phyloP scores from a whole-genome alignment of 2,797 vertebrate species.

The Vultur gryphus region DNA sequence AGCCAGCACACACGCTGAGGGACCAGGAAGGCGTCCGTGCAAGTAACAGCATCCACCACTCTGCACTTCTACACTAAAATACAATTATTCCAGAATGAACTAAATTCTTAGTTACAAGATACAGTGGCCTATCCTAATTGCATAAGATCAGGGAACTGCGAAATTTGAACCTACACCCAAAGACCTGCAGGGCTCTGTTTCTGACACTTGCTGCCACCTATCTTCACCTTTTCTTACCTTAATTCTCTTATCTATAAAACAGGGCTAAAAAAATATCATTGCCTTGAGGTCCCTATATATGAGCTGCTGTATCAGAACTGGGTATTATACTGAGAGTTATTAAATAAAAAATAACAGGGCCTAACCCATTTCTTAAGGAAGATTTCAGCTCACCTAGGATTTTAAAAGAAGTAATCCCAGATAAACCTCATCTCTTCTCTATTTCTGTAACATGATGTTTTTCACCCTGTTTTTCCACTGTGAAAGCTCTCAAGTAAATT shows the following conservation, averaged over 20 bases:
- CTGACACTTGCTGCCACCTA: neutral
- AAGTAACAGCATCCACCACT: neutral
- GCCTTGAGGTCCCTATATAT: neutral
- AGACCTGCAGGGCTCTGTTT: neutral
- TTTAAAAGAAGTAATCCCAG: neutral
- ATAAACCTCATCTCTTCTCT: neutral
- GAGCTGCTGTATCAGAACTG: neutral
- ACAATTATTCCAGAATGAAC: neutral
- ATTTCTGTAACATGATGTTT: neutral
- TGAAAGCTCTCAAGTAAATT: neutral
- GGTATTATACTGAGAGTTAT: neutral
- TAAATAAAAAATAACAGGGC: neutral
- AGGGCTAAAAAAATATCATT: neutral
- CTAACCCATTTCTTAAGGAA: neutral
- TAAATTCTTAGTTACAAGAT: neutral
- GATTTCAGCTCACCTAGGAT: neutral
- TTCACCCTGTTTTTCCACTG: neutral
- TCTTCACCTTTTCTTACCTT: neutral
- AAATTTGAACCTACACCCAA: neutral
- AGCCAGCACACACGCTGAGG: rapidly evolving
- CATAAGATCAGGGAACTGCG: neutral
- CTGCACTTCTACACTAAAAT: neutral
- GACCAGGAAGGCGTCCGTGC: rapidly evolving
- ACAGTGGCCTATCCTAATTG: neutral
- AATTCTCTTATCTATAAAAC: neutral